Conservation (phyloP, 2,797 vertebrate species). For the Myotis planiceps region DNA sequence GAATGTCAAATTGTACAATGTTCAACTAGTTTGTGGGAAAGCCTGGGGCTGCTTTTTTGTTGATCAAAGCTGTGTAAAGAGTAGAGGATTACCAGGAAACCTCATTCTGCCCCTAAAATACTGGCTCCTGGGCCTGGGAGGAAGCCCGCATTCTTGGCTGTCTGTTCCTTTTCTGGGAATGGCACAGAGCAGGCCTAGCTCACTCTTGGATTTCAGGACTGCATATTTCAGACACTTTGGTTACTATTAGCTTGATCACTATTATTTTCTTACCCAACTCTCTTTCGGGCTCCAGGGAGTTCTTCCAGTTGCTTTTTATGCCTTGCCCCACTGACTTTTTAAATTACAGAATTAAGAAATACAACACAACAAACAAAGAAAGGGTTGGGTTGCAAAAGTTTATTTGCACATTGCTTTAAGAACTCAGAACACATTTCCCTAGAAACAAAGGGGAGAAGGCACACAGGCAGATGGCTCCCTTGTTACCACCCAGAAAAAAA, state of each 20-base stretch:
- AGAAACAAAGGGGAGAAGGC: conserved; percentile 16
- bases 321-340: neutral
- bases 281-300: neutral
- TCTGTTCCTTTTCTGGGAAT: neutral
- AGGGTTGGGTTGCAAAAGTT: neutral
- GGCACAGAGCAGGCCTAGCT: neutral
- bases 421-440: conserved; percentile 45
- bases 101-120: neutral
- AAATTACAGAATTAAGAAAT: conserved; percentile 29
- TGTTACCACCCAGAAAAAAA: neutral
- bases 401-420: neutral
- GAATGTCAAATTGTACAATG: neutral
- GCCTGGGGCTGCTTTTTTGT: neutral
- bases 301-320: neutral
- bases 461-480: neutral
- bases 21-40: neutral
- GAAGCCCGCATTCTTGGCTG: neutral
- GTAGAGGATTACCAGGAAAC: neutral
- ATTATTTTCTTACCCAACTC: neutral
- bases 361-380: neutral
- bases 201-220: neutral
- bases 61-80: neutral
- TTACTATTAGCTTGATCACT: neutral
- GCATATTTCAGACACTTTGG: neutral
- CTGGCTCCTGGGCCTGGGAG: neutral